Evolutionary conservation across 2,797 vertebrate species (phyloP).

Genomic region (Sebastes goodei): DNA sequence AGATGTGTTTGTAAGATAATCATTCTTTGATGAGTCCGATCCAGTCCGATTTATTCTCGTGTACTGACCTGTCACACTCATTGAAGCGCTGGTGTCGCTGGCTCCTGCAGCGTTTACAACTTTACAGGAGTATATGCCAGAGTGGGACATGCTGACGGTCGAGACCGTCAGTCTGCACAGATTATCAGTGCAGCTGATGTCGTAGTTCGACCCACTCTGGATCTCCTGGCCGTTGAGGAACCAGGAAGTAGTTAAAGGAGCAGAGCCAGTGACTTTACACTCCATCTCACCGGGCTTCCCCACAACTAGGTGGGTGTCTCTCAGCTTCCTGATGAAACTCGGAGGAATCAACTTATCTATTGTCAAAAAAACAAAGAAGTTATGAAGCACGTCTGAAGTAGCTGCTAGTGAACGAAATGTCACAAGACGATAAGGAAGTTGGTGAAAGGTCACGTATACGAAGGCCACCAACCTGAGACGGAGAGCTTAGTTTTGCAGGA

Average conservation of each 20-base stretch:
- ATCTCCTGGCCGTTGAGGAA: constrained; percentile 91
- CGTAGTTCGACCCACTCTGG: constrained; percentile 84
- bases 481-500: constrained; percentile 87
- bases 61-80: constrained; percentile 91
- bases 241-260: constrained; percentile 92
- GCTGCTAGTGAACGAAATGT: not conserved
- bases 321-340: constrained; percentile 92
- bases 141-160: constrained; percentile 84
- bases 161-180: constrained; percentile 85
- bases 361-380: constrained; percentile 70
- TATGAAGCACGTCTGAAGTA: not conserved
- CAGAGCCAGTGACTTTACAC: constrained; percentile 90
- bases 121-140: constrained; percentile 89
- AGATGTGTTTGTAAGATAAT: constrained; percentile 16
- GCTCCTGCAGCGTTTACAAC: constrained; percentile 89
- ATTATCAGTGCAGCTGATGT: constrained; percentile 89
- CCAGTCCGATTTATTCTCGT: not conserved
- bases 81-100: constrained; percentile 86
- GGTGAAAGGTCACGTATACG: not conserved
- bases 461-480: constrained; percentile 88
- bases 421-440: not conserved
- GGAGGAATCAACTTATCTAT: constrained; percentile 93
- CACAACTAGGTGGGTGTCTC: constrained; percentile 89
- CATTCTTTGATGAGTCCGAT: not conserved
- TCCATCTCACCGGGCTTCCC: constrained; percentile 90